A percentile compares a stretch with the other conserved stretches of the same genome.
phyloP scores from a whole-genome alignment of 2,113 vertebrate genomes.

The Sporophila hypoxantha region DNA sequence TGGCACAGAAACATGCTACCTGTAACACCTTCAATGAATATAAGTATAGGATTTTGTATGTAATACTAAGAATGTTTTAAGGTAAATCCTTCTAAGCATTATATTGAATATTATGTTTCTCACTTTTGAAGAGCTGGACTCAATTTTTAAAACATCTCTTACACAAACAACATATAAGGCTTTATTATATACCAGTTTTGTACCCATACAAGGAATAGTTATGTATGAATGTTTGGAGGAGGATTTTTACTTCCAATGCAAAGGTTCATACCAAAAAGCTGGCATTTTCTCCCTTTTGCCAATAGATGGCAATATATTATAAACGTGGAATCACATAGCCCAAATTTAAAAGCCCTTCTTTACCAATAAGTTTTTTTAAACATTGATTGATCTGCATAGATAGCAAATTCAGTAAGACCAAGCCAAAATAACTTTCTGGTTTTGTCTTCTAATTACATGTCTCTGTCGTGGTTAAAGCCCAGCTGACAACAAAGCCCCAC shows the following conservation, averaged over 20 bases:
- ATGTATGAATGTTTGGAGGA: not conserved
- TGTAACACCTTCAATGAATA: not conserved
- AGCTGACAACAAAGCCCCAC: not conserved
- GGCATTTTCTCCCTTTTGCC: not conserved
- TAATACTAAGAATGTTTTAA: not conserved
- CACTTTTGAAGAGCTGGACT: not conserved
- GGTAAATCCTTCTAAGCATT: not conserved
- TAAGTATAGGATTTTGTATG: too few relatives aligned
- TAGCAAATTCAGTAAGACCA: conserved; percentile 33
- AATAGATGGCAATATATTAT: conserved; percentile 66
- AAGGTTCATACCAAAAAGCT: not conserved
- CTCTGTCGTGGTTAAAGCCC: not conserved
- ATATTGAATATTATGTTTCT: not conserved
- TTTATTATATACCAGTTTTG: not conserved
- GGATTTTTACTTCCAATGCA: not conserved
- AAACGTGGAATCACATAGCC: not conserved
- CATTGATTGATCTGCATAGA: conserved; percentile 31
- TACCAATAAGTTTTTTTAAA: conserved; percentile 24
- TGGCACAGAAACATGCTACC: not conserved
- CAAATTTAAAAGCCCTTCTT: not conserved
- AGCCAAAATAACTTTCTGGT: not conserved
- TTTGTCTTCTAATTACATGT: not conserved
- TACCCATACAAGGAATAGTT: not conserved
- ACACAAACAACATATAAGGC: not conserved
- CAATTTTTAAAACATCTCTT: not conserved